A percentile compares a stretch with the other conserved stretches of the same genome.
These are phyloP conservation scores for Poecilia velifera DNA, from an alignment of 2,797 vertebrate genomes.

Conservation along the genomic window DNA sequence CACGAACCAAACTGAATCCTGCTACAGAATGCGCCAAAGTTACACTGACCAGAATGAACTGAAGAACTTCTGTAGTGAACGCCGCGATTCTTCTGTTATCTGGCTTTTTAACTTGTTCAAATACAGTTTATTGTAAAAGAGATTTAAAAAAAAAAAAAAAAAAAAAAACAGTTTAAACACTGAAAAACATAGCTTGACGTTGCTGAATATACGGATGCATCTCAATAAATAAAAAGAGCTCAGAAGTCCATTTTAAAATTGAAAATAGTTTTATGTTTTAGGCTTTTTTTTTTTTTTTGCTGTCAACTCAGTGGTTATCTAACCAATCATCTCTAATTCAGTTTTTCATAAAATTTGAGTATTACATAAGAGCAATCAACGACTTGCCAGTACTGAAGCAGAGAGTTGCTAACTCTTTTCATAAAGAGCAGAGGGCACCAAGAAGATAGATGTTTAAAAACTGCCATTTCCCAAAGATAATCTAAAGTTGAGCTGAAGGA, in stretches of 20 bases:
- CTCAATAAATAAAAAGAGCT: not conserved
- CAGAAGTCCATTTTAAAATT: not conserved
- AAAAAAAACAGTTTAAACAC: slow-evolving; percentile 21
- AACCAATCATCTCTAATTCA: not conserved
- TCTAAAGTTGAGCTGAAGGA: not conserved
- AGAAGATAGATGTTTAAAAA: not conserved
- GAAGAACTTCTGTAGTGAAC: slow-evolving; percentile 27
- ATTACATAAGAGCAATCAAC: not conserved
- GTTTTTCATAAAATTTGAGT: not conserved
- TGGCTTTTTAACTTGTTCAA: slow-evolving; percentile 10
- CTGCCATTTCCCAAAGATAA: not conserved
- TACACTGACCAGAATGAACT: slow-evolving; percentile 25
- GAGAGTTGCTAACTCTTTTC: not conserved
- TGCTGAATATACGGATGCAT: slow-evolving; percentile 19
- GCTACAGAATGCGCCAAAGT: slow-evolving; percentile 28
- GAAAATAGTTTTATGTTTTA: not conserved
- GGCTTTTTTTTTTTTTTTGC: not conserved
- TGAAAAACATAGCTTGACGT: slow-evolving; percentile 21
- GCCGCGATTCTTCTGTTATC: slow-evolving; percentile 1
- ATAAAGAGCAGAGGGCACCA: not conserved
- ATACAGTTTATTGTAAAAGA: slow-evolving; percentile 6
- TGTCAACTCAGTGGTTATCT: not conserved
- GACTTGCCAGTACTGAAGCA: not conserved
- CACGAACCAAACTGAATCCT: slow-evolving; percentile 11
- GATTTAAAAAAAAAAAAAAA: not conserved